These are phyloP conservation scores for Molossus alvarezi DNA, from an alignment of 2,797 vertebrate genomes.

Conservation along the genomic window DNA sequence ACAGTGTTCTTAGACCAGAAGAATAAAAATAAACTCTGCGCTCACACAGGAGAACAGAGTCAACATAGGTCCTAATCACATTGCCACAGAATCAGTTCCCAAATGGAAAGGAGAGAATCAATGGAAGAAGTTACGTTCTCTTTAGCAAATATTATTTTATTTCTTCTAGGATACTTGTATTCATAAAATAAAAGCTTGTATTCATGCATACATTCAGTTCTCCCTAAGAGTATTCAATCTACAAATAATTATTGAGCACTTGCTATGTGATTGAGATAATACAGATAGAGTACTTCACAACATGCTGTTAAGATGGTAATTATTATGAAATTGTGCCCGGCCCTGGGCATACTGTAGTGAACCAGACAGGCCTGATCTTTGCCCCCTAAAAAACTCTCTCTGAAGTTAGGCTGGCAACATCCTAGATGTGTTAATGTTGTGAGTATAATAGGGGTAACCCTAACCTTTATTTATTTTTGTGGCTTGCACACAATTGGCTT, in stretches of 20 bases:
- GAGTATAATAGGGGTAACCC: background rate
- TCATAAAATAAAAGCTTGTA: constrained; percentile 3
- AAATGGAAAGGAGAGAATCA: background rate
- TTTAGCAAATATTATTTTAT: constrained; percentile 25
- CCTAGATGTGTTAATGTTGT: background rate
- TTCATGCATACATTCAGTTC: background rate
- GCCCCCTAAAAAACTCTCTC: background rate
- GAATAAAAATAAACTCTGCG: background rate
- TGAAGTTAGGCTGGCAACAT: background rate
- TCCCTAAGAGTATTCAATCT: background rate
- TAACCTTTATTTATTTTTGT: background rate
- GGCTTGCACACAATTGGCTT: background rate
- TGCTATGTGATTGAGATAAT: background rate
- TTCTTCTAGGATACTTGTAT: background rate
- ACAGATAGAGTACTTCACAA: background rate
- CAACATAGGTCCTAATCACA: background rate
- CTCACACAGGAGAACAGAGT: background rate
- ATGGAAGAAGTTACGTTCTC: background rate
- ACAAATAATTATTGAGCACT: background rate
- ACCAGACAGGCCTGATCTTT: background rate
- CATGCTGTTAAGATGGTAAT: background rate
- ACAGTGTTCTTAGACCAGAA: background rate
- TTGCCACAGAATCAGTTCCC: background rate
- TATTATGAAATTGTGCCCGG: background rate
- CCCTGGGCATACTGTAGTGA: background rate